Conservation (phyloP, 1,140 invertebrate species). For the Muscidifurax raptorellus region DNA sequence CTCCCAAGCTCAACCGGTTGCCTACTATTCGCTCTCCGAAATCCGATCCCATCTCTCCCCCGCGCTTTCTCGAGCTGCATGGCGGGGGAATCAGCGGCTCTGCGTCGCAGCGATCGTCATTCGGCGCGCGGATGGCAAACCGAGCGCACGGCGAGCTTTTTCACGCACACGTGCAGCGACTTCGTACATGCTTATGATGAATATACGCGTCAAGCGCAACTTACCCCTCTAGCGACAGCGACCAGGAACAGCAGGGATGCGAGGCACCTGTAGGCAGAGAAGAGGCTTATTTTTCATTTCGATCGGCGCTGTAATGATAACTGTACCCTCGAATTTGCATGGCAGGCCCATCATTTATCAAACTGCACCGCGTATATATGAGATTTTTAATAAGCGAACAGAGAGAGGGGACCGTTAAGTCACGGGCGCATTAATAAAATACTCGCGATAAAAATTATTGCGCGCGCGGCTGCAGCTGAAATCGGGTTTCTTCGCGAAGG, state of each 20-base stretch:
- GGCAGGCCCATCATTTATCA: too few relatives aligned
- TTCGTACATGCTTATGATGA: not conserved
- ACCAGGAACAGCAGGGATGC: constrained; percentile 67
- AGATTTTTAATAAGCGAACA: too few relatives aligned
- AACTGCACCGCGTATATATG: too few relatives aligned
- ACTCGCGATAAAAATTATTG: too few relatives aligned
- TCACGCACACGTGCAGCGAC: not conserved
- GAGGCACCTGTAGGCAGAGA: constrained; percentile 67
- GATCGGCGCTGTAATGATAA: too few relatives aligned
- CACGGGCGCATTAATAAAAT: not conserved
- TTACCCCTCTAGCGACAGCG: constrained; percentile 69
- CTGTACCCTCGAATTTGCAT: too few relatives aligned
- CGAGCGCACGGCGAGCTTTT: constrained; percentile 5
- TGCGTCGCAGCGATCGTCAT: not conserved
- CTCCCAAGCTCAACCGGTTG: not conserved
- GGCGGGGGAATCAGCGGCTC: not conserved
- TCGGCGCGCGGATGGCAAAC: constrained; percentile 4
- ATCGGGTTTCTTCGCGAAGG: not conserved
- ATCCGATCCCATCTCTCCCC: constrained; percentile 17
- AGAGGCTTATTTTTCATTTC: not conserved
- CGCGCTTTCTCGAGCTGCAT: not conserved
- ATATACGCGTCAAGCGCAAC: constrained; percentile 48
- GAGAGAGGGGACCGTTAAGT: too few relatives aligned
- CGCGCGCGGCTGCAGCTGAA: not conserved
- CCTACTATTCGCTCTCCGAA: not conserved